Percentiles rank a stretch among this genome's conserved stretches.
Evolutionary conservation across 2,113 vertebrate species (phyloP).

Genomic region (Hiodon alosoides): DNA sequence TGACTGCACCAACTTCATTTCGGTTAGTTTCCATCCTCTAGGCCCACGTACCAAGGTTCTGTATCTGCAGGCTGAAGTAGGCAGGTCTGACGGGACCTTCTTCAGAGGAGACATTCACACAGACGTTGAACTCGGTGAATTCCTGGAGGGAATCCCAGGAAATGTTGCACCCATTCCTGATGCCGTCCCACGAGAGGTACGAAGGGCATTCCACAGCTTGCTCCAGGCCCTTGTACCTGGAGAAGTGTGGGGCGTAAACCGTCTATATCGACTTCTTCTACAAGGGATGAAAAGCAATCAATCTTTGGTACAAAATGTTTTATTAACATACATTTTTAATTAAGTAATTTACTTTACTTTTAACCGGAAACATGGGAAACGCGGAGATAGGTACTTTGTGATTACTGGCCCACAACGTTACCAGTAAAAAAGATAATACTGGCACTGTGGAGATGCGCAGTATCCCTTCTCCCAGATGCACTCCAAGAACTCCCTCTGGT

Average conservation of each 20-base stretch:
- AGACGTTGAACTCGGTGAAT: slow-evolving; percentile 74
- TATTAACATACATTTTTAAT: too few relatives aligned
- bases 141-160: slow-evolving; percentile 51
- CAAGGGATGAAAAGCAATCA: too few relatives aligned
- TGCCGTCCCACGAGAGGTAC: slow-evolving; percentile 50
- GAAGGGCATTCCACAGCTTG: slow-evolving; percentile 50
- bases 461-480: slow-evolving; percentile 48
- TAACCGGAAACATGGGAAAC: not conserved
- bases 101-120: slow-evolving; percentile 72
- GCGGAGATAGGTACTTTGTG: not conserved
- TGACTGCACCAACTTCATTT: too few relatives aligned
- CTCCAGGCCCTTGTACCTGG: slow-evolving; percentile 68
- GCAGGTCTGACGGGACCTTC: slow-evolving; percentile 43
- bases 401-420: slow-evolving; percentile 23
- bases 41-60: slow-evolving; percentile 67
- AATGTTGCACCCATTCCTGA: slow-evolving; percentile 65
- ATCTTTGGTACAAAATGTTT: too few relatives aligned
- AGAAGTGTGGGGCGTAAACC: not conserved
- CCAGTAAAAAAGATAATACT: slow-evolving; percentile 55
- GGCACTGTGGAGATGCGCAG: slow-evolving; percentile 24
- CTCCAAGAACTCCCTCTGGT: slow-evolving; percentile 49
- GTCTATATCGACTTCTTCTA: too few relatives aligned
- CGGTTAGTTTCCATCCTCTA: too few relatives aligned
- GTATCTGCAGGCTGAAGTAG: slow-evolving; percentile 66
- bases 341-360: too few relatives aligned